Evolutionary conservation across 2,113 vertebrate genomes (phyloP), one percentile per base, ranked within the genome.

Genomic region (Dipodomys spectabilis): DNA sequence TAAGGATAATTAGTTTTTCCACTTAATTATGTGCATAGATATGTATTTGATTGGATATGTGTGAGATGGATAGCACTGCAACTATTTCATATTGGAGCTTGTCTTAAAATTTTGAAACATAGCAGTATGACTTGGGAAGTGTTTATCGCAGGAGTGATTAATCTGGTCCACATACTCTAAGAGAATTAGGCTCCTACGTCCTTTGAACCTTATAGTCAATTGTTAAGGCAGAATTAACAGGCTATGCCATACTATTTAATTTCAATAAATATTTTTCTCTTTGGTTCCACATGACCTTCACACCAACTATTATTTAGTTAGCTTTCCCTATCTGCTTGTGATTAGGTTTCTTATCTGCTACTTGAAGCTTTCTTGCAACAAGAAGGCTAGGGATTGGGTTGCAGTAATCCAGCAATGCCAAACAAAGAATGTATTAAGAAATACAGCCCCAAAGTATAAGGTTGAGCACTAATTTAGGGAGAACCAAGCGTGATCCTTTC

Each of bases 391-490:
- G 68, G 83, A 92, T 81, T 94, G 82, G 15, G 49, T 91, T 97
- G 72, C 83, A 81, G 12, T 95, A 95, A 94, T 94, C 92, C 89
- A 96, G 16, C 96, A 92, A 93, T 65, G 6, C 45, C 92, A 96
- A 72, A 80, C 75, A 88, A 86, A 73, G 39, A 9, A 83, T 74
- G 81, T 45, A 72, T 90, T 94, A 92, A 90, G 90, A 96, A 82
- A 81, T 23, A 45, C 16, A 92, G 88, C 82, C 65, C 80, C 16
- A 65, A 79, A 93, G 67, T 57, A 12, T 81, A 91, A 90, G 80
- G 68, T 28, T 28, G 28, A 86, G 64, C 86, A 39, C 73, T 64
- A 45, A 71, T 88, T 90, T 71, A 69, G 65, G 69, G 73, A 88
- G 53, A 64, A 86, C 90, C 88, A n/a, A 91, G 35, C 57, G 80